A percentile compares a stretch with the other conserved stretches of the same genome.
phyloP scores from a whole-genome alignment of 2,888 invertebrate species.

The Andrena bucephala region DNA sequence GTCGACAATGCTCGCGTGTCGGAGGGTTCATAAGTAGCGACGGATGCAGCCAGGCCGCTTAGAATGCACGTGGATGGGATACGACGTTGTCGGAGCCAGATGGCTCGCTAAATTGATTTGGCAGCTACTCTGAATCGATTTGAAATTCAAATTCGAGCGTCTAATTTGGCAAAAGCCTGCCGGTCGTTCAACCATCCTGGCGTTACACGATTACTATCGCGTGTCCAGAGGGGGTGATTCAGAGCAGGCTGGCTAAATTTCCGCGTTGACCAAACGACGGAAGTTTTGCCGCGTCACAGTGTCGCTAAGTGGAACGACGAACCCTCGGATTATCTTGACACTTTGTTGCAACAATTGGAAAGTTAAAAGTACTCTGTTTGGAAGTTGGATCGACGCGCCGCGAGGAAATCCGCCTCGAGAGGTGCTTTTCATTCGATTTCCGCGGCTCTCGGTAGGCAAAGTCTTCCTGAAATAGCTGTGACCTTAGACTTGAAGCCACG shows the following conservation, averaged over 20 bases:
- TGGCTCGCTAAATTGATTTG: constrained; percentile 52
- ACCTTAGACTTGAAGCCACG: constrained; percentile 68
- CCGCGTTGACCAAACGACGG: background rate
- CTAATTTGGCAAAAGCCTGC: constrained; percentile 42
- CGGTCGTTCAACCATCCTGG: constrained; percentile 14
- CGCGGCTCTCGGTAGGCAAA: constrained; percentile 28
- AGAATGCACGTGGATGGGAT: constrained; percentile 14
- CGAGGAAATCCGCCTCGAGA: background rate
- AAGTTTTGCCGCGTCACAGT: no score
- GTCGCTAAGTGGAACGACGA: no score
- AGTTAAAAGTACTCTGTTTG: background rate
- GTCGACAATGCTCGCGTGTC: background rate
- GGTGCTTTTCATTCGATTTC: constrained; percentile 30
- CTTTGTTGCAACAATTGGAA: no score
- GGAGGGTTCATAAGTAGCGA: constrained; percentile 11
- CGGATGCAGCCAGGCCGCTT: constrained; percentile 13
- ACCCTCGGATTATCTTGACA: no score
- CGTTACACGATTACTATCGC: constrained; percentile 24
- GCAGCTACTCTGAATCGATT: constrained; percentile 40
- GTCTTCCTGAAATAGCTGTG: constrained; percentile 58
- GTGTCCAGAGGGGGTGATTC: background rate
- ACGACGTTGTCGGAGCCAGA: constrained; percentile 46
- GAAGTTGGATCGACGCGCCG: background rate
- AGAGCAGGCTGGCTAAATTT: background rate
- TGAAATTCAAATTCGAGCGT: constrained; percentile 41